Conservation (phyloP, 2,888 invertebrate species). For the Melangyna quadrimaculata region DNA sequence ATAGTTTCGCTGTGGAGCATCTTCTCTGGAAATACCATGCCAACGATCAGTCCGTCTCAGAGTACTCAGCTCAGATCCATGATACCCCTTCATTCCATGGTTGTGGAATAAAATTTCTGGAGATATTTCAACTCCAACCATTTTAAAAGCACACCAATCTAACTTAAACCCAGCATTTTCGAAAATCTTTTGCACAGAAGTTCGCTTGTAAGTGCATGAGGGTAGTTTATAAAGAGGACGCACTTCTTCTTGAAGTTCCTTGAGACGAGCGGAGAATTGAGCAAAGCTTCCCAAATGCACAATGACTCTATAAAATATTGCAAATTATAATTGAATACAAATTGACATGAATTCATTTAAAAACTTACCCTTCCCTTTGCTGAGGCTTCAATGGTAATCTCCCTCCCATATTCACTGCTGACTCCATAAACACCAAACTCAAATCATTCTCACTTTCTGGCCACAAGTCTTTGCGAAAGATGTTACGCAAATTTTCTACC, state of each 20-base stretch:
- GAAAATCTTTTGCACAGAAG: constrained; percentile 91
- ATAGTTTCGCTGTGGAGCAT: constrained; percentile 87
- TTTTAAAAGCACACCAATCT: constrained; percentile 94
- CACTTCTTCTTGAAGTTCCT: constrained; percentile 87
- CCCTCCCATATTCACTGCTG: constrained; percentile 92
- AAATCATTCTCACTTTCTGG: constrained; percentile 87
- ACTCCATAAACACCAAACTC: constrained; percentile 91
- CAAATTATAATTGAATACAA: background rate
- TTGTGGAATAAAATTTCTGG: constrained; percentile 80
- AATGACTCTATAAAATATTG: constrained; percentile 84
- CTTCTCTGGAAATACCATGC: constrained; percentile 84
- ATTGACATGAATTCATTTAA: background rate
- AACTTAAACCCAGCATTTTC: constrained; percentile 89
- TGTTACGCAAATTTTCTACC: constrained; percentile 88
- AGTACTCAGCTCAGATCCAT: constrained; percentile 78
- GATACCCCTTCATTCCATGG: constrained; percentile 74
- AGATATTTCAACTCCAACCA: constrained; percentile 83
- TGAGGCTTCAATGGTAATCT: constrained; percentile 90
- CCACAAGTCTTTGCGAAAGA: constrained; percentile 90
- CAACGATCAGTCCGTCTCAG: constrained; percentile 82
- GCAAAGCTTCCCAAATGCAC: constrained; percentile 89
- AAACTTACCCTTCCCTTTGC: constrained; percentile 89
- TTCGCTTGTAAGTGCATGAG: constrained; percentile 92
- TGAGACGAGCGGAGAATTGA: constrained; percentile 85
- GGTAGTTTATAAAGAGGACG: constrained; percentile 89